phyloP scores from a whole-genome alignment of 2,797 vertebrate genomes.

The Acanthurus tractus region DNA sequence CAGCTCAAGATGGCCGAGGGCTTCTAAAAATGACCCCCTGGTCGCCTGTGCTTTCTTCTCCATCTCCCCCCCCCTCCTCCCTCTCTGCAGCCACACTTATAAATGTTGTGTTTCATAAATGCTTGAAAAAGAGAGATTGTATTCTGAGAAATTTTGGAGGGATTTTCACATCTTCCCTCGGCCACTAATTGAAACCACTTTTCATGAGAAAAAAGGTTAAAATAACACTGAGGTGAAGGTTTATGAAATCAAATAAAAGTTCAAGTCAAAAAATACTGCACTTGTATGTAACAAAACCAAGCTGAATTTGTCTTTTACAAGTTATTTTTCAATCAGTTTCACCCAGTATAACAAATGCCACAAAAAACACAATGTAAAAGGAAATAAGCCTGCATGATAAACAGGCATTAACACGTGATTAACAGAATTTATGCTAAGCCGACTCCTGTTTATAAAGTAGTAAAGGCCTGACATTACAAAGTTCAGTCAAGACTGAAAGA shows the following conservation, averaged over 20 bases:
- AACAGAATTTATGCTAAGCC: neutral
- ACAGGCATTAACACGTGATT: neutral
- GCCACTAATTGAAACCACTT: neutral
- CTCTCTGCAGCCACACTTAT: neutral
- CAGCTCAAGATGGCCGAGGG: neutral
- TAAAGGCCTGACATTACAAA: too few species aligned
- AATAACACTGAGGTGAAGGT: neutral
- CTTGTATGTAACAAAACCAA: neutral
- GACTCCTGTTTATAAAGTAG: neutral
- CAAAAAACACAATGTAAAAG: too few species aligned
- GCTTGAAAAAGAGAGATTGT: neutral
- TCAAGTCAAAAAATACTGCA: neutral
- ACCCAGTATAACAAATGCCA: too few species aligned
- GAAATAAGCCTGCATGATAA: neutral
- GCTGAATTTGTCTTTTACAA: neutral
- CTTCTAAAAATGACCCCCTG: slow-evolving; percentile 13
- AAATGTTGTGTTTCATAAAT: neutral
- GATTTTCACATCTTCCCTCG: too few species aligned
- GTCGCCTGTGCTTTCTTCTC: neutral
- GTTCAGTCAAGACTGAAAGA: neutral
- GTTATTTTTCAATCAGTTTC: neutral
- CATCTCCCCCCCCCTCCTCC: neutral
- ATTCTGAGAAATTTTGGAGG: too few species aligned
- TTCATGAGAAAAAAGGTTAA: neutral
- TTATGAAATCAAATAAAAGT: neutral